These are phyloP conservation scores for Microtus richardsoni DNA, from an alignment of 2,113 vertebrate genomes.

Conservation along the genomic window DNA sequence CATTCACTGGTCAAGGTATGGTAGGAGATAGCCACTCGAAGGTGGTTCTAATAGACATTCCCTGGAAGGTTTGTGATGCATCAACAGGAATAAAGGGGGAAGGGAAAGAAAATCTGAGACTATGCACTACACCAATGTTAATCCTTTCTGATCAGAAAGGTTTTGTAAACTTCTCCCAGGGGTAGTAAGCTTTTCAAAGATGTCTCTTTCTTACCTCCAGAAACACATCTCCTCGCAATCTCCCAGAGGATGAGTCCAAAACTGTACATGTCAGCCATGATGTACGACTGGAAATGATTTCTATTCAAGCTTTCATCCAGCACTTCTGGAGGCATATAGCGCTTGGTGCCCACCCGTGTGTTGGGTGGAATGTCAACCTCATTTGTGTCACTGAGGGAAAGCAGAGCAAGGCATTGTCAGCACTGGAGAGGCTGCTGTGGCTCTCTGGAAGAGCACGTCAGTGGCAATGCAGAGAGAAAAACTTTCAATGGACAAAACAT, in stretches of 20 bases:
- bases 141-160: neutral
- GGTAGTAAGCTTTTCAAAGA: neutral
- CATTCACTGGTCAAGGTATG: no score
- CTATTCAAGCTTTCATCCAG: conserved; percentile 97
- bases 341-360: conserved; percentile 97
- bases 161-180: neutral
- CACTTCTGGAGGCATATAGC: conserved; percentile 98
- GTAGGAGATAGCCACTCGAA: neutral
- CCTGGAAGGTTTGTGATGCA: neutral
- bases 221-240: conserved; percentile 94
- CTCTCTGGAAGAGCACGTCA: conserved; percentile 44
- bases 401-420: neutral
- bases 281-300: conserved; percentile 97
- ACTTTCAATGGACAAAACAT: conserved; percentile 46
- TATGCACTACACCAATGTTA: neutral
- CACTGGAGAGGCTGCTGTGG: neutral
- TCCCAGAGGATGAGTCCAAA: conserved; percentile 99
- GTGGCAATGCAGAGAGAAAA: conserved; percentile 66
- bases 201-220: conserved; percentile 90
- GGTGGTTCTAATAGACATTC: neutral
- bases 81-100: neutral
- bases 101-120: conserved; percentile 29
- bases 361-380: conserved; percentile 98
- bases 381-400: conserved; percentile 93
- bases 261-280: conserved; percentile 99